These are phyloP conservation scores for Parasteatoda lunata DNA, from an alignment of 2,888 invertebrate genomes.

Conservation along the genomic window DNA sequence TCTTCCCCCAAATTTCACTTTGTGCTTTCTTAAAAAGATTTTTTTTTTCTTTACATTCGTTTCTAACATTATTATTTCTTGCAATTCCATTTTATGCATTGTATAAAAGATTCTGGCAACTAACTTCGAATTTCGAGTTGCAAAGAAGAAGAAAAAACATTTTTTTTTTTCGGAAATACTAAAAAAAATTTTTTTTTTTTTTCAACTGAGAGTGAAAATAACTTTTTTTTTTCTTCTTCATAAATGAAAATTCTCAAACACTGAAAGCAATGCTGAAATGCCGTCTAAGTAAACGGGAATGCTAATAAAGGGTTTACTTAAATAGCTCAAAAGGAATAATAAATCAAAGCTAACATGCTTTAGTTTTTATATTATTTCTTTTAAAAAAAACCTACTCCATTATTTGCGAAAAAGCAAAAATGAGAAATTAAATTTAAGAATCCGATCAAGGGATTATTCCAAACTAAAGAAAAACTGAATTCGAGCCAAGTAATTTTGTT, in stretches of 20 bases:
- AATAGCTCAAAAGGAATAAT: conserved; percentile 40
- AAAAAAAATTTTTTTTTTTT: not conserved
- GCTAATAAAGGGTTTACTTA: conserved; percentile 34
- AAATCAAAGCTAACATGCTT: conserved; percentile 34
- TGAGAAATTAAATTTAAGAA: not conserved
- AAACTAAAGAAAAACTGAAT: conserved; percentile 2
- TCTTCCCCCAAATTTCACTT: conserved; percentile 43
- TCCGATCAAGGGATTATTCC: too few species aligned
- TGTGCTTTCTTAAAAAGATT: conserved; percentile 31
- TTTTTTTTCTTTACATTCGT: conserved; percentile 16
- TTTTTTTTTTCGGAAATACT: not conserved
- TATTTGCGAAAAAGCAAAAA: not conserved
- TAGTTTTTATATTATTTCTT: conserved; percentile 1
- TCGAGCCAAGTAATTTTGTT: not conserved
- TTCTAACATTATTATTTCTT: conserved; percentile 38
- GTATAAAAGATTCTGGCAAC: conserved; percentile 30
- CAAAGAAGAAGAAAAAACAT: conserved; percentile 9
- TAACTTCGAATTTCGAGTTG: conserved; percentile 27
- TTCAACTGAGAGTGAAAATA: not conserved
- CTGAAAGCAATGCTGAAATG: conserved; percentile 24
- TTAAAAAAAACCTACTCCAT: not conserved
- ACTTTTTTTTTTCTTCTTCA: conserved; percentile 25
- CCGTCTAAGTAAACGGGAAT: conserved; percentile 7
- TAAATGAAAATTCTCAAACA: conserved; percentile 30
- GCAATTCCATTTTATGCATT: conserved; percentile 42